Conservation (phyloP, 2,888 invertebrate genomes). For the Ptilodon capucinus region DNA sequence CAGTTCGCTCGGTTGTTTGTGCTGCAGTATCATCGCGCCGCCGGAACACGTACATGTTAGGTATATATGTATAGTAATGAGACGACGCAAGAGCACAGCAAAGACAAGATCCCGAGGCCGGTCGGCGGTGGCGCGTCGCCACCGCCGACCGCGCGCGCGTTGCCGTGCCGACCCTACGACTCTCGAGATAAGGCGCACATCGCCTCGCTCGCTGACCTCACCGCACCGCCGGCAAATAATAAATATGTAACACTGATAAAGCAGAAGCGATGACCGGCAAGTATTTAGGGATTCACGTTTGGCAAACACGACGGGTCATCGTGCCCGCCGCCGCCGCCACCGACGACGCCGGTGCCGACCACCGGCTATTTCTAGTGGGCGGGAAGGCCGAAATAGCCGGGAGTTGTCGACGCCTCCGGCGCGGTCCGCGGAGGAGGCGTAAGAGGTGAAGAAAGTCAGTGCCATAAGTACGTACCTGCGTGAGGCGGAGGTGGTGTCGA, state of each 20-base stretch:
- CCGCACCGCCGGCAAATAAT: slow-evolving; percentile 75
- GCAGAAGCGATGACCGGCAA: slow-evolving; percentile 77
- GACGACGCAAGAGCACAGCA: slow-evolving; percentile 76
- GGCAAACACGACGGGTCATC: slow-evolving; percentile 62
- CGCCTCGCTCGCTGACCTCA: slow-evolving; percentile 75
- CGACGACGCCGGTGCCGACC: slow-evolving; percentile 42
- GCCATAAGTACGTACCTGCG: slow-evolving; percentile 68
- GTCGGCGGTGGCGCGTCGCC: slow-evolving; percentile 39
- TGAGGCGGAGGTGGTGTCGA: slow-evolving; percentile 51
- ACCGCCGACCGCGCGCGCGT: too few relatives aligned
- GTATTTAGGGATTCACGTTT: slow-evolving; percentile 73
- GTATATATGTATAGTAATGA: slow-evolving; percentile 33
- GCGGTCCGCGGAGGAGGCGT: slow-evolving; percentile 21
- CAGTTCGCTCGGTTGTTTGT: slow-evolving; percentile 21
- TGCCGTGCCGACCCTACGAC: slow-evolving; percentile 65
- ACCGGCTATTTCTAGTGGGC: slow-evolving; percentile 56
- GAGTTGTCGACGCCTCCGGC: slow-evolving; percentile 20
- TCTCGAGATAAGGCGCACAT: slow-evolving; percentile 74
- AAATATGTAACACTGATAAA: slow-evolving; percentile 82
- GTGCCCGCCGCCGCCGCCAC: slow-evolving; percentile 50
- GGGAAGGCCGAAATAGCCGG: slow-evolving; percentile 34
- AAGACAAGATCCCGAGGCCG: slow-evolving; percentile 70
- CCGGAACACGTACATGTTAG: slow-evolving; percentile 10
- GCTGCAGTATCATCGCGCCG: slow-evolving; percentile 13
- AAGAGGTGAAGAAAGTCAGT: slow-evolving; percentile 48